Percentiles rank a stretch among this genome's conserved stretches.
phyloP scores from a whole-genome alignment of 2,888 invertebrate genomes.

The Eupithecia inturbata region DNA sequence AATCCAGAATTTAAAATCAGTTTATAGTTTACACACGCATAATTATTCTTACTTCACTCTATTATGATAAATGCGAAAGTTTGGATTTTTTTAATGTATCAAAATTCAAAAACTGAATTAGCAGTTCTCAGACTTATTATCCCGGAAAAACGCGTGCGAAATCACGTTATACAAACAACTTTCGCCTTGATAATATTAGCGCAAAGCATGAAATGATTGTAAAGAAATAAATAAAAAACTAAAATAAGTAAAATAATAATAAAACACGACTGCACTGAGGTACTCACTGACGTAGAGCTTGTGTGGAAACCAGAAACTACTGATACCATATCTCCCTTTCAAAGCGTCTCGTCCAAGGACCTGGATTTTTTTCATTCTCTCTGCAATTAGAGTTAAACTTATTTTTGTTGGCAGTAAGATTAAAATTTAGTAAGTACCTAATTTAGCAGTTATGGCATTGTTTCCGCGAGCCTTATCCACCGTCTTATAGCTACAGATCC shows the following conservation, averaged over 20 bases:
- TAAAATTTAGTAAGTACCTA: neutral
- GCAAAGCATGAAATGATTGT: neutral
- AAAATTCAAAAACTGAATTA: neutral
- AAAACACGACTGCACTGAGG: neutral
- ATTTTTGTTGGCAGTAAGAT: neutral
- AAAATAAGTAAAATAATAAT: neutral
- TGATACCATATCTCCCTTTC: neutral
- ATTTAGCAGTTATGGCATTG: neutral
- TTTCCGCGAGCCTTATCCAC: neutral
- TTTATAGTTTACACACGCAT: too few relatives aligned
- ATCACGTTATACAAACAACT: neutral
- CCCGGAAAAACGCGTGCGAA: neutral
- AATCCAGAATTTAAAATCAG: too few relatives aligned
- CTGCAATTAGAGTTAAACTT: constrained; percentile 8
- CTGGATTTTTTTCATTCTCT: constrained; percentile 9
- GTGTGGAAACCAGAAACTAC: constrained; percentile 11
- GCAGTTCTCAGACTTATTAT: neutral
- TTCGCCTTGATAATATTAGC: neutral
- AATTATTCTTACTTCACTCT: too few relatives aligned
- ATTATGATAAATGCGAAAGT: too few relatives aligned
- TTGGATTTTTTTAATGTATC: too few relatives aligned
- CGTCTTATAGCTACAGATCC: neutral
- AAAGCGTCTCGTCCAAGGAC: constrained; percentile 5
- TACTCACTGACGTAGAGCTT: constrained; percentile 21
- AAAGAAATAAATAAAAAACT: neutral